Evolutionary conservation across 2,888 invertebrate genomes (phyloP).

Genomic region (Polia nebulosa): DNA sequence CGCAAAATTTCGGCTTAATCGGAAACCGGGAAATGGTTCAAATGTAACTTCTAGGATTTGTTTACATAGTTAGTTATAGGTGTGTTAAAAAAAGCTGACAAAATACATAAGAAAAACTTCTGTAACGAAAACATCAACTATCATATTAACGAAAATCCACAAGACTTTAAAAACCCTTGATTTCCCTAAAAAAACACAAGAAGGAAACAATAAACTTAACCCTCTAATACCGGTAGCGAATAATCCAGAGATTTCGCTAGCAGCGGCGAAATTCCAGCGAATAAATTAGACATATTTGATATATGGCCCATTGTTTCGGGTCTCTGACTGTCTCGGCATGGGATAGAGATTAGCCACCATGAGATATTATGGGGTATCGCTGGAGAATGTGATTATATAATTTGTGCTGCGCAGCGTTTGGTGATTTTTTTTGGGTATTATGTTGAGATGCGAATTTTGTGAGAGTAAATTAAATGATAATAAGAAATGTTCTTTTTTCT

Average conservation of each 20-base stretch:
- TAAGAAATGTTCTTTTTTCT: no score
- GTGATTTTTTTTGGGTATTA: conserved; percentile 8
- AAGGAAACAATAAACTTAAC: conserved; percentile 49
- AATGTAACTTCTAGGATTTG: no score
- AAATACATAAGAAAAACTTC: no score
- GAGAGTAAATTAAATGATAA: background rate
- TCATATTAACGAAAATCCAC: conserved; percentile 6
- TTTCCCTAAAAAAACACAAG: conserved; percentile 40
- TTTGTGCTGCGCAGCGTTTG: conserved; percentile 30
- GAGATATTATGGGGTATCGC: conserved; percentile 50
- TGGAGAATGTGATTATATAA: conserved; percentile 46
- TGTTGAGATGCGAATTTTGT: background rate
- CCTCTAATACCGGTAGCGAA: conserved; percentile 54
- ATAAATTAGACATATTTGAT: conserved; percentile 70
- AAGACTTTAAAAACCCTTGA: conserved; percentile 49
- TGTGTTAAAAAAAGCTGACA: no score
- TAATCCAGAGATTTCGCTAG: conserved; percentile 63
- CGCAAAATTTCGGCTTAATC: no score
- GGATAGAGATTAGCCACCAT: conserved; percentile 52
- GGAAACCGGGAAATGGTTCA: no score
- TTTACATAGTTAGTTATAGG: no score
- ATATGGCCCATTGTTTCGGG: conserved; percentile 65
- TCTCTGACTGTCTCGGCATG: conserved; percentile 53
- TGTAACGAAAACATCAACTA: no score
- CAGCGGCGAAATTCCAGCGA: conserved; percentile 53